Conservation (phyloP, 2,797 vertebrate species). For the Brachyrhaphis roseni region DNA sequence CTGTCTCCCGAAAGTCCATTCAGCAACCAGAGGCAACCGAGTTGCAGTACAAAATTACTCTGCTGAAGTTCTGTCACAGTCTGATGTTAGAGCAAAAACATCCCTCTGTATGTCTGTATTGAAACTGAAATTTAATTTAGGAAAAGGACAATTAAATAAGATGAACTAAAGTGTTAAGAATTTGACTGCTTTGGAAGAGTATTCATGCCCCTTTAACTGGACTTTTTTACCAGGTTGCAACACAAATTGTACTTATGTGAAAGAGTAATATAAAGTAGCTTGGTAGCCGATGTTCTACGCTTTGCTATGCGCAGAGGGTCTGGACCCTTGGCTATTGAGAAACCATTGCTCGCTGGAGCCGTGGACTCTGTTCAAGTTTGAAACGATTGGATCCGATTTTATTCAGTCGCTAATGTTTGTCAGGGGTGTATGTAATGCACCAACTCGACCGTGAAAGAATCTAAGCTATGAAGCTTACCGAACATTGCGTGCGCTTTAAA, state of each 20-base stretch:
- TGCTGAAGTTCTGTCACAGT: constrained; percentile 54
- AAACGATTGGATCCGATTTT: too few relatives aligned
- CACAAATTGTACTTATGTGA: not conserved
- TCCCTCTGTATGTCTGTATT: constrained; percentile 12
- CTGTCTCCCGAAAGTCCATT: constrained; percentile 47
- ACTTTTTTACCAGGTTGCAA: not conserved
- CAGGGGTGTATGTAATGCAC: too few relatives aligned
- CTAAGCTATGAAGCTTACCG: too few relatives aligned
- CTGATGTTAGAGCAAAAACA: constrained; percentile 35
- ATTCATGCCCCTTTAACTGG: not conserved
- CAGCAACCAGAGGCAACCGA: constrained; percentile 54
- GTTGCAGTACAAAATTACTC: constrained; percentile 63
- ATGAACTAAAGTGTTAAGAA: constrained; percentile 25
- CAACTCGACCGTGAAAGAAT: too few relatives aligned
- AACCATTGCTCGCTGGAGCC: too few relatives aligned
- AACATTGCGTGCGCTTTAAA: too few relatives aligned
- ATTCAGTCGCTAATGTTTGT: too few relatives aligned
- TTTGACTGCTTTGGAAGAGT: not conserved
- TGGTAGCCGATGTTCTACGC: too few relatives aligned
- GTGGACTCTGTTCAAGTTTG: too few relatives aligned
- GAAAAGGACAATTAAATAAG: constrained; percentile 24
- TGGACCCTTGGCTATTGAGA: too few relatives aligned
- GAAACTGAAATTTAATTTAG: constrained; percentile 30
- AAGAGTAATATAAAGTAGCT: not conserved
- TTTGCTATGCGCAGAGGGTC: too few relatives aligned